Conservation (phyloP, 2,113 vertebrate genomes). For the Sceloporus tristichus region DNA sequence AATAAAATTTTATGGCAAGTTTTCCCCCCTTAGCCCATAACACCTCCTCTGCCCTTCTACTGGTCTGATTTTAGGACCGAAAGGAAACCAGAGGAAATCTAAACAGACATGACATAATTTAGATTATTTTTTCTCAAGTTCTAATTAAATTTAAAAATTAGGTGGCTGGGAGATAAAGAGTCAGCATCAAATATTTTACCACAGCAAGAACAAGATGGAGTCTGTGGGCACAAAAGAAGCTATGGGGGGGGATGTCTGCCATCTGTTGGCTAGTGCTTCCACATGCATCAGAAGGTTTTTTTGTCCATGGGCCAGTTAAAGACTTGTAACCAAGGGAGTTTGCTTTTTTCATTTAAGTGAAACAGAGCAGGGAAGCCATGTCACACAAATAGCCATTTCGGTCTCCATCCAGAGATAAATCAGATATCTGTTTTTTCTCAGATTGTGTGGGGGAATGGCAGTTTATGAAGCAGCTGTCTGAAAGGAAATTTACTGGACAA, state of each 20-base stretch:
- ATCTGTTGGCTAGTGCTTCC: conserved; percentile 12
- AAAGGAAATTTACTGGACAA: conserved; percentile 67
- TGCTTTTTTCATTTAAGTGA: neutral
- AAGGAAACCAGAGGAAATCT: conserved; percentile 51
- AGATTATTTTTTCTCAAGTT: conserved; percentile 59
- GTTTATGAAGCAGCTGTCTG: conserved; percentile 68
- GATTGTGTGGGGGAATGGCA: conserved; percentile 29
- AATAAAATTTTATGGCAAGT: conserved; percentile 57
- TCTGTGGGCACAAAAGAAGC: neutral
- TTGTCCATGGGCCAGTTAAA: neutral
- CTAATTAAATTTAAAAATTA: conserved; percentile 68
- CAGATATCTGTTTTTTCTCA: conserved; percentile 62
- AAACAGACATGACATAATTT: conserved; percentile 53
- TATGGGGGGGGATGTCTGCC: neutral
- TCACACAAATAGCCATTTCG: neutral
- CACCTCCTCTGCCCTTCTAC: conserved; percentile 54
- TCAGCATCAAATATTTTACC: conserved; percentile 41
- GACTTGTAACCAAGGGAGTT: neutral
- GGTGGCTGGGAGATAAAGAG: conserved; percentile 41
- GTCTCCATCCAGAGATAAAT: conserved; percentile 48
- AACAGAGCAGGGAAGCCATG: conserved; percentile 47
- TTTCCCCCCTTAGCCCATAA: conserved; percentile 46
- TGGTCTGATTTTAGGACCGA: conserved; percentile 54
- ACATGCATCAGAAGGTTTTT: neutral
- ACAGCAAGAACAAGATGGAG: neutral